phyloP scores from a whole-genome alignment of 2,797 vertebrate species.

The Graptemys geographica region DNA sequence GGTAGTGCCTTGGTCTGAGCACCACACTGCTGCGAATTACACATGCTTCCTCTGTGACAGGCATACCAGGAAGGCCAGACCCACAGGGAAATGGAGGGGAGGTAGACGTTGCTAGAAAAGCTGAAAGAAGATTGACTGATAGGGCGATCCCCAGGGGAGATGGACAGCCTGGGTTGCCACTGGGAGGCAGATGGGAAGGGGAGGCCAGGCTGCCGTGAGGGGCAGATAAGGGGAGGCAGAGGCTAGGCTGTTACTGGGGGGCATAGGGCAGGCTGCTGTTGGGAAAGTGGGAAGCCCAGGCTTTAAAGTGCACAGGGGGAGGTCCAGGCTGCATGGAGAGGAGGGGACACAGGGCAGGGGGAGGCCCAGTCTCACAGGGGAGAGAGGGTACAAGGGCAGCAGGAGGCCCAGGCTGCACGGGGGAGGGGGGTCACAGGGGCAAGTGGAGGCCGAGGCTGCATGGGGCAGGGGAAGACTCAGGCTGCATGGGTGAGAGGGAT shows the following conservation, averaged over 20 bases:
- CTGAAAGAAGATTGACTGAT: background rate
- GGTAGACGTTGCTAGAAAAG: background rate
- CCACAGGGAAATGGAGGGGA: background rate
- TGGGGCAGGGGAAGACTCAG: rapidly evolving
- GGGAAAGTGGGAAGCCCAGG: no score
- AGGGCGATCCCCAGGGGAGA: no score
- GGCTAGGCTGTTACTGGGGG: no score
- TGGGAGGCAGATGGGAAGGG: background rate
- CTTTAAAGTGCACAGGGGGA: no score
- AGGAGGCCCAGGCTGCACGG: background rate
- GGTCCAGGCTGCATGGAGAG: background rate
- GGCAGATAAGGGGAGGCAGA: no score
- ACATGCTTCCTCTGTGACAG: background rate
- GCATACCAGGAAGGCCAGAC: background rate
- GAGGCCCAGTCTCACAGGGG: background rate
- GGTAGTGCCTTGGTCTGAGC: background rate
- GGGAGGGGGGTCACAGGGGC: no score
- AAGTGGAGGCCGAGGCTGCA: no score
- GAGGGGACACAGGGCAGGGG: background rate
- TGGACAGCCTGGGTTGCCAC: background rate
- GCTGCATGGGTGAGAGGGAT: no score
- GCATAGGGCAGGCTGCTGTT: no score
- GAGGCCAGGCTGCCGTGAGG: background rate
- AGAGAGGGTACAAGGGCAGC: background rate
- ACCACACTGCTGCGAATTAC: background rate